Evolutionary conservation across 1,140 invertebrate species (phyloP), one percentile per base, ranked within the genome.

Genomic region (Gonioctena quinquepunctata): DNA sequence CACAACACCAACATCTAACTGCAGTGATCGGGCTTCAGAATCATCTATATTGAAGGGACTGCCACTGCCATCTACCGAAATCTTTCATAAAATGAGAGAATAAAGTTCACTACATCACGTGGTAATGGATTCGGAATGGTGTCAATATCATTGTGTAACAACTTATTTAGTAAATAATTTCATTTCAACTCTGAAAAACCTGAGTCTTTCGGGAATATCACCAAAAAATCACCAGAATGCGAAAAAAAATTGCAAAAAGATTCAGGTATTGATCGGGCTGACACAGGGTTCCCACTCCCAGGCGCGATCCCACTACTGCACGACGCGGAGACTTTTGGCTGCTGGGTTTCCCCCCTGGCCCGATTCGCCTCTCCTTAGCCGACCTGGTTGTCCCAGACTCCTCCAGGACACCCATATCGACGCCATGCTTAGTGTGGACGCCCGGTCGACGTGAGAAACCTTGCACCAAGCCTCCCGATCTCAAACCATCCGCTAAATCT

Each of bases 241-340:
- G 13, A 80, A 79, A 81, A 80, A 79, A 76, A 68, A 11, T 19
- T 77, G 74, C 86, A 90, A 94, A 93, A 93, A 88, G 89, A 87
- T 87, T 85, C 87, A 85, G 89, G 94, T 96, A 88, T 95, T 90
- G 90, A 89, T 87, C 89, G 86, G 93, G 94, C 93, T 95, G 88
- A 84, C 85, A 87, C 87, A 87, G 85, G 87, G 88, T 87, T 86
- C 89, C 89, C 91, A 94, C 94, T 96, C 95, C 93, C 93, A 89
- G 93, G 89, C 92, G 94, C 95, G 90, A 94, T 96, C 94, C 94
- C 94, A 94, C 94, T 96, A 96, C 94, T 95, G 93, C 92, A 87
- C 91, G 87, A 92, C 93, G 93, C 93, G 94, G 93, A 90, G 91
- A 92, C 93, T 96, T 94, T 95, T 94, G 93, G 93, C 93, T 96